Percentiles rank a stretch among this genome's conserved stretches.
These are phyloP conservation scores for Xiphias gladius DNA, from an alignment of 2,113 vertebrate genomes.

Conservation along the genomic window DNA sequence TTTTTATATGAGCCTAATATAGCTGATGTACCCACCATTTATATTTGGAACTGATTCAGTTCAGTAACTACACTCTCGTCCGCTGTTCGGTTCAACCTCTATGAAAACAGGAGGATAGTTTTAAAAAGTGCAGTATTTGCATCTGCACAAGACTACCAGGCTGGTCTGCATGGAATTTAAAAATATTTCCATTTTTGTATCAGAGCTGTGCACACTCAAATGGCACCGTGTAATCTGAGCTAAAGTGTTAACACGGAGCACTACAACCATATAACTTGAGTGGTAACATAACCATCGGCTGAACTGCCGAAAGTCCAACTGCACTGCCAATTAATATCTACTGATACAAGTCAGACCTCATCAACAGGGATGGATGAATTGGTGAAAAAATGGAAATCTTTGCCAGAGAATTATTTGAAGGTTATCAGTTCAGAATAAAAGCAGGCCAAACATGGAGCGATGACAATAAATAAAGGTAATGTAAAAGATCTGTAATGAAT, in stretches of 20 bases:
- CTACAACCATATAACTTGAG: not conserved
- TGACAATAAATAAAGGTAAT: not conserved
- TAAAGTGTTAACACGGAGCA: not conserved
- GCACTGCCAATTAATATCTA: not conserved
- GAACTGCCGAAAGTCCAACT: not conserved
- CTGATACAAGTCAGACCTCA: slow-evolving; percentile 3
- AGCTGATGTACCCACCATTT: not conserved
- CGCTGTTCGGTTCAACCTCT: not conserved
- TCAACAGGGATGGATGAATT: not conserved
- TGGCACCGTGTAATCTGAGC: not conserved
- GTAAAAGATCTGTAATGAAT: not conserved
- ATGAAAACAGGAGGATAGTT: not conserved
- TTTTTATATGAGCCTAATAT: not conserved
- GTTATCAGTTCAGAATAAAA: not conserved
- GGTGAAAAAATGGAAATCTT: not conserved
- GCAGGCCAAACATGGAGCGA: not conserved
- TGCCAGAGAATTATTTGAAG: not conserved
- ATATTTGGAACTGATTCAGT: not conserved
- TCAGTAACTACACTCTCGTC: not conserved
- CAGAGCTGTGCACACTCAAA: not conserved
- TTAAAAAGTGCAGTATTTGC: not conserved
- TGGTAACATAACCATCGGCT: not conserved
- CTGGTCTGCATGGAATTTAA: not conserved
- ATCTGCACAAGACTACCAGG: not conserved
- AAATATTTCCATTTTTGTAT: not conserved